Conservation (phyloP, 2,797 vertebrate species). For the Trichosurus vulpecula region DNA sequence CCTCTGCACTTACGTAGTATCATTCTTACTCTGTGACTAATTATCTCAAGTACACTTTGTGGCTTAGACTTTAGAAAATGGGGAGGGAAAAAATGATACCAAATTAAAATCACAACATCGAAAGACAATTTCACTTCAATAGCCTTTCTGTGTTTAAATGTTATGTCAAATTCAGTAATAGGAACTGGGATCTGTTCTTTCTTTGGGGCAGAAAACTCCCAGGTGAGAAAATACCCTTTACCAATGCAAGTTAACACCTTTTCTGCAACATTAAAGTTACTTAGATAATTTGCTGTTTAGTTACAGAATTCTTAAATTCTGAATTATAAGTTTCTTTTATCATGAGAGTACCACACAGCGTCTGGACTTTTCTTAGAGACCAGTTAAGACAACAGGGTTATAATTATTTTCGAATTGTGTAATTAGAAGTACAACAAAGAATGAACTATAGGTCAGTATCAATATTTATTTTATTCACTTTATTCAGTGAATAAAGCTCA, state of each 20-base stretch:
- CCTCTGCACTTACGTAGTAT: constrained; percentile 27
- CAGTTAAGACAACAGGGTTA: not conserved
- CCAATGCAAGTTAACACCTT: not conserved
- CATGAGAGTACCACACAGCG: not conserved
- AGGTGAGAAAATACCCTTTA: not conserved
- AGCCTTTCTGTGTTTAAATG: not conserved
- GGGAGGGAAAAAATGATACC: not conserved
- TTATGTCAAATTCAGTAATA: not conserved
- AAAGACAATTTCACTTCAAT: not conserved
- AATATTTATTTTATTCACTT: too few relatives aligned
- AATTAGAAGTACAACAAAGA: not conserved
- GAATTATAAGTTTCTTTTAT: not conserved
- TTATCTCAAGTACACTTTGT: constrained; percentile 40
- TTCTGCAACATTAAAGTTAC: not conserved
- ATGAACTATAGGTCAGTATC: not conserved
- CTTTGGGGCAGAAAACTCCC: not conserved
- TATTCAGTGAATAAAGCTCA: not conserved
- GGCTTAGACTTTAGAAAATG: constrained; percentile 46
- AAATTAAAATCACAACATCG: not conserved
- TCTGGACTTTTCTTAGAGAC: not conserved
- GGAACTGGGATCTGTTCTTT: not conserved
- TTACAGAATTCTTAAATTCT: not conserved
- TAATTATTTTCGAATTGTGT: not conserved
- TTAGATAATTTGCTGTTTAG: not conserved
- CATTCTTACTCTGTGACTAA: not conserved